Conservation (phyloP, 1,140 invertebrate genomes). For the Venturia canescens region DNA sequence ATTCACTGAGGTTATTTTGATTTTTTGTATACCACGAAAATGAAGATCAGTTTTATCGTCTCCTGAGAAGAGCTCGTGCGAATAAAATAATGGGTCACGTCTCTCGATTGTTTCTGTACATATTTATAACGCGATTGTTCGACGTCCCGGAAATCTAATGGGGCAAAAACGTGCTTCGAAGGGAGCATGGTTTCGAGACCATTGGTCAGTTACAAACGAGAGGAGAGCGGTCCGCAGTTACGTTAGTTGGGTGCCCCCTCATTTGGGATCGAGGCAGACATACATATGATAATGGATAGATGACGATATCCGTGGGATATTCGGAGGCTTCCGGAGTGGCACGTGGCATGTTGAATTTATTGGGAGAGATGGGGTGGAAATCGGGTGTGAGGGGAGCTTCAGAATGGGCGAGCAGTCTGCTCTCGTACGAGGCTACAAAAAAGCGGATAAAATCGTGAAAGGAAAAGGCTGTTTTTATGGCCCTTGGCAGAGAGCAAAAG, state of each 20-base stretch:
- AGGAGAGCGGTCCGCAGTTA: not conserved
- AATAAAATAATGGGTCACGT: too few species aligned
- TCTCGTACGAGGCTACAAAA: not conserved
- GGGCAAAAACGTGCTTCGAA: not conserved
- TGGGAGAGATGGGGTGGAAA: not conserved
- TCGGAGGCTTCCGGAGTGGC: not conserved
- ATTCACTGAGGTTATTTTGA: too few species aligned
- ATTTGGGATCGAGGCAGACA: not conserved
- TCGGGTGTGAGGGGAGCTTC: not conserved
- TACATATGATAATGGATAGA: conserved; percentile 6
- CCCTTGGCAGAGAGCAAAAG: not conserved
- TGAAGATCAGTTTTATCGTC: too few species aligned
- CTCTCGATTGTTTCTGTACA: too few species aligned
- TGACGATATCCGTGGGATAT: not conserved
- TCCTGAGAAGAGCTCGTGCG: too few species aligned
- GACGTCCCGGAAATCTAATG: not conserved
- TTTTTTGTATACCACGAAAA: too few species aligned
- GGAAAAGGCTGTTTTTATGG: not conserved
- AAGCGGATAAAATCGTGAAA: not conserved
- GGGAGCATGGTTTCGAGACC: not conserved
- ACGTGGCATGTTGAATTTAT: not conserved
- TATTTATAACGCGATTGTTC: not conserved
- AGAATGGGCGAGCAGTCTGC: not conserved
- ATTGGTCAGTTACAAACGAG: not conserved
- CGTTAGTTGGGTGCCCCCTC: not conserved